phyloP scores from a whole-genome alignment of 2,113 vertebrate genomes.

The Poeciliopsis occidentalis region DNA sequence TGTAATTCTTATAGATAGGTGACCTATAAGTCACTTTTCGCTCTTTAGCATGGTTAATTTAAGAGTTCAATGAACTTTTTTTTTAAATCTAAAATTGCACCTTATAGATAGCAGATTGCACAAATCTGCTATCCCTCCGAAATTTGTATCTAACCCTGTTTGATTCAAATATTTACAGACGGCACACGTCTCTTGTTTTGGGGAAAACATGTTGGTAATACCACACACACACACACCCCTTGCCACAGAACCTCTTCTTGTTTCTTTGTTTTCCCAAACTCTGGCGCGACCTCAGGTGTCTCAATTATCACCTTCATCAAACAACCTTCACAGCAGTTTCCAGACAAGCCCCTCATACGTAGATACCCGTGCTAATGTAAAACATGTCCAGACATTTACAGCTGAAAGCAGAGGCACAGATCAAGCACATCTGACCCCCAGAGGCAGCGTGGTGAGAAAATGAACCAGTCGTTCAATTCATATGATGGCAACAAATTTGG shows the following conservation, averaged over 20 bases:
- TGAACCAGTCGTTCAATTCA: constrained; percentile 2
- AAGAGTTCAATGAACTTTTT: too few relatives aligned
- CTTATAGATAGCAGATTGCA: background rate
- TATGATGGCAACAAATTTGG: background rate
- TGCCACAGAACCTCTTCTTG: constrained; percentile 27
- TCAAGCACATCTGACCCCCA: constrained; percentile 25
- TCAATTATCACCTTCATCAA: constrained; percentile 66
- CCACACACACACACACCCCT: too few relatives aligned
- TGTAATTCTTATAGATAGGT: too few relatives aligned
- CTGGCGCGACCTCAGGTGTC: constrained; percentile 66
- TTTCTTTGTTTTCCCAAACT: constrained; percentile 7
- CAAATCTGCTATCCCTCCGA: background rate
- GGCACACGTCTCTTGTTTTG: constrained; percentile 39
- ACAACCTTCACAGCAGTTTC: constrained; percentile 32
- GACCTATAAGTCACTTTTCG: too few relatives aligned
- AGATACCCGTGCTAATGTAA: constrained; percentile 45
- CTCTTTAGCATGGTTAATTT: too few relatives aligned
- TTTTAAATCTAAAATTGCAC: background rate
- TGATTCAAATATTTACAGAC: constrained; percentile 40
- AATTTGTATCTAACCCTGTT: constrained; percentile 25
- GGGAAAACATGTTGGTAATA: constrained; percentile 25
- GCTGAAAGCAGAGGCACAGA: constrained; percentile 24
- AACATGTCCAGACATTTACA: constrained; percentile 56
- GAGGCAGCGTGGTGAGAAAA: constrained; percentile 1
- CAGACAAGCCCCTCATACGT: constrained; percentile 17